phyloP scores from a whole-genome alignment of 1,140 invertebrate species.

The Leguminivora glycinivorella region DNA sequence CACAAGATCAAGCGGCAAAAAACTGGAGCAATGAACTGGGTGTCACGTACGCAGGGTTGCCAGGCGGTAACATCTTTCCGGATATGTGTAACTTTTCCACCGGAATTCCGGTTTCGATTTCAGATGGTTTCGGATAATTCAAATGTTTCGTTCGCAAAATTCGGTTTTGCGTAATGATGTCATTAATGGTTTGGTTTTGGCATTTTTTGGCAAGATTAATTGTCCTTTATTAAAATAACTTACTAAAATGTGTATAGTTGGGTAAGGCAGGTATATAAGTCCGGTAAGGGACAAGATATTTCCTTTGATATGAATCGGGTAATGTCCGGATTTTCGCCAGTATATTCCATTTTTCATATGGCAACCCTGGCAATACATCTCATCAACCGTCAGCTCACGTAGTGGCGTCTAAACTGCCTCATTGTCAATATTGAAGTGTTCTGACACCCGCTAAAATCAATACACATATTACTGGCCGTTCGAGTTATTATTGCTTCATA shows the following conservation, averaged over 20 bases:
- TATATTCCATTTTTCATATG: too few species aligned
- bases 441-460: slow-evolving; percentile 68
- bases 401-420: slow-evolving; percentile 74
- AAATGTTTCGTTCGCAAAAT: not conserved
- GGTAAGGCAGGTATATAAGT: too few species aligned
- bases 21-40: slow-evolving; percentile 74
- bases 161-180: too few species aligned
- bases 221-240: too few species aligned
- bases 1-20: slow-evolving; percentile 71
- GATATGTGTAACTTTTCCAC: too few species aligned
- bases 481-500: slow-evolving; percentile 55
- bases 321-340: too few species aligned
- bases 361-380: slow-evolving; percentile 30
- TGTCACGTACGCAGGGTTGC: slow-evolving; percentile 57
- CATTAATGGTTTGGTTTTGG: too few species aligned
- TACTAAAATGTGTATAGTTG: too few species aligned
- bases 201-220: too few species aligned
- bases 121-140: too few species aligned
- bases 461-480: slow-evolving; percentile 63
- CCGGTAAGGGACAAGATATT: too few species aligned
- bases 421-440: slow-evolving; percentile 74
- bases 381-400: slow-evolving; percentile 69
- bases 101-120: not conserved
- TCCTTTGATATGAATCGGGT: too few species aligned
- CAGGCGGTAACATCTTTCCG: not conserved